These are phyloP conservation scores for Drosophila paranaensis DNA, from an alignment of 2,888 invertebrate species.

Conservation along the genomic window DNA sequence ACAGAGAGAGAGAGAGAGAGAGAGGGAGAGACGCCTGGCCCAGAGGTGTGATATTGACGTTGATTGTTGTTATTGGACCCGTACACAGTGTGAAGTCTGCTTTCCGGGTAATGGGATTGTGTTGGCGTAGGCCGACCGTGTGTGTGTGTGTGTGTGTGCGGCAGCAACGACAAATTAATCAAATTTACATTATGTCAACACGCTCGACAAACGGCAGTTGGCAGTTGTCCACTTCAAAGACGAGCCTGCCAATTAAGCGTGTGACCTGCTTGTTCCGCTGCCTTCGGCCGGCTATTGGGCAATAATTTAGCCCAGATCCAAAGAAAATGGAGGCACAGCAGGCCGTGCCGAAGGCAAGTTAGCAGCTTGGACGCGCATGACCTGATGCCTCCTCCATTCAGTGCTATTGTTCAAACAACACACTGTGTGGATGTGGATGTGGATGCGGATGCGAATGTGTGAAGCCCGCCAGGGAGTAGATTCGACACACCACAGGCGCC, in stretches of 20 bases:
- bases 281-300: constrained; percentile 18
- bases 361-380: constrained; percentile 7
- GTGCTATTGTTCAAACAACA: constrained; percentile 27
- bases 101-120: constrained; percentile 1
- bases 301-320: constrained; percentile 9
- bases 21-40: background rate
- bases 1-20: too few relatives aligned
- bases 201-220: constrained; percentile 19
- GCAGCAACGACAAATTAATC: constrained; percentile 64
- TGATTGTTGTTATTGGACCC: constrained; percentile 33
- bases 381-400: constrained; percentile 22
- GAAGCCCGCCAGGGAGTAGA: constrained; percentile 16
- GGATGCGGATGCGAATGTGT: background rate
- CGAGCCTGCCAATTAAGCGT: constrained; percentile 29
- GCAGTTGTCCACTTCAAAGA: constrained; percentile 23
- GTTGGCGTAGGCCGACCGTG: background rate
- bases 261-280: constrained; percentile 23
- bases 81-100: constrained; percentile 4
- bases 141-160: background rate
- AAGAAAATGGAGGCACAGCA: constrained; percentile 24
- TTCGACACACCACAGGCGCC: constrained; percentile 27
- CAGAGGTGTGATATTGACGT: constrained; percentile 35
- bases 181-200: constrained; percentile 73
- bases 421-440: background rate
- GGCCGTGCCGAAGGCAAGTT: constrained; percentile 6